These are phyloP conservation scores for Lasiommata megera DNA, from an alignment of 2,888 invertebrate genomes.

Conservation along the genomic window DNA sequence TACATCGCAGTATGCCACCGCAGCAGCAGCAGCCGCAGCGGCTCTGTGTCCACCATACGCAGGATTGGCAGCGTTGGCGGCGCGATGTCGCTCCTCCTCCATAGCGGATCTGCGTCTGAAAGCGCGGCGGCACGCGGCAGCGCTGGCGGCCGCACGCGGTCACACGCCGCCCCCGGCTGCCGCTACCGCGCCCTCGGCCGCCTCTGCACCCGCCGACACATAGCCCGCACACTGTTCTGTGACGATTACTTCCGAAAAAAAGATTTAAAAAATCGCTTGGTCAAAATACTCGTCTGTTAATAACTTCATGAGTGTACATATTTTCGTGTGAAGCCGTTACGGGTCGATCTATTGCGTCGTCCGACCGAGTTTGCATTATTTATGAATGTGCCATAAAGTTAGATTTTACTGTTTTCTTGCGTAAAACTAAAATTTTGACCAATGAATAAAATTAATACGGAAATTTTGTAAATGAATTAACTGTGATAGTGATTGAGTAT, in stretches of 20 bases:
- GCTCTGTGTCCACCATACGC: slow-evolving; percentile 84
- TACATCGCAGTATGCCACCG: slow-evolving; percentile 59
- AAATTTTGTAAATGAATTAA: slow-evolving; percentile 66
- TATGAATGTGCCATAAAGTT: neutral
- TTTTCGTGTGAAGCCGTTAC: neutral
- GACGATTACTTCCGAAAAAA: neutral
- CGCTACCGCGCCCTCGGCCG: slow-evolving; percentile 40
- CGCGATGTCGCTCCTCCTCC: slow-evolving; percentile 93
- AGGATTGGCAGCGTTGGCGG: slow-evolving; percentile 90
- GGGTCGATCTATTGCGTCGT: neutral
- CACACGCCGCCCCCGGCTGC: slow-evolving; percentile 50
- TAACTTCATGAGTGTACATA: slow-evolving; percentile 5
- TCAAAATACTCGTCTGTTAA: slow-evolving; percentile 15
- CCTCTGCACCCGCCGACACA: slow-evolving; percentile 56
- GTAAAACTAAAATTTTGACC: slow-evolving; percentile 50
- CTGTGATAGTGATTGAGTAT: slow-evolving; percentile 69
- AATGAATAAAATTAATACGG: slow-evolving; percentile 55
- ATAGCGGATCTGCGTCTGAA: slow-evolving; percentile 96
- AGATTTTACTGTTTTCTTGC: neutral
- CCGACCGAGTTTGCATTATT: neutral
- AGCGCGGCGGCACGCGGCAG: slow-evolving; percentile 95
- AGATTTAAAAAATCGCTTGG: slow-evolving; percentile 18
- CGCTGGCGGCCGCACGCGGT: slow-evolving; percentile 84
- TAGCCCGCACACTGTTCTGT: slow-evolving; percentile 41
- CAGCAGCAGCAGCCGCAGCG: slow-evolving; percentile 81